Conservation (phyloP, 2,797 vertebrate genomes). For the Myioborus melanocephalus region DNA sequence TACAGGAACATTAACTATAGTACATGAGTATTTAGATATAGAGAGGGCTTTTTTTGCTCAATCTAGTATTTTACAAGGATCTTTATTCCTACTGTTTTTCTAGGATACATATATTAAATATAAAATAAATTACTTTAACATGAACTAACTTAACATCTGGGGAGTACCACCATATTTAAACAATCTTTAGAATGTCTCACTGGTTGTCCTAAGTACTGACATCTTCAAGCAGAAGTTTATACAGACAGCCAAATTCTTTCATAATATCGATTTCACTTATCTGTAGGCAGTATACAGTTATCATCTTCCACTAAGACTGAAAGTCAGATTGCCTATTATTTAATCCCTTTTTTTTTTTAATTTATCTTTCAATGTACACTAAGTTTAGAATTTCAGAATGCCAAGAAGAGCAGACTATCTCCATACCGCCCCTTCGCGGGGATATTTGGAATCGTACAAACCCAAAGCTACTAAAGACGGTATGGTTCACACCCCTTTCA, state of each 20-base stretch:
- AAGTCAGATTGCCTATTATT: background rate
- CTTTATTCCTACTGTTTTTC: background rate
- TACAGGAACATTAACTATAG: background rate
- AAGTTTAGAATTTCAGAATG: background rate
- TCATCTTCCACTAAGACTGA: background rate
- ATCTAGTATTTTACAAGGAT: background rate
- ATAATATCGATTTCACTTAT: background rate
- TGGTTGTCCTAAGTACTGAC: background rate
- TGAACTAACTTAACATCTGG: background rate
- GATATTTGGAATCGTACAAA: background rate
- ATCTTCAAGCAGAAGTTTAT: background rate
- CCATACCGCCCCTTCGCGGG: slow-evolving; percentile 54
- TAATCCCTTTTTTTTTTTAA: background rate
- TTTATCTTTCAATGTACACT: background rate
- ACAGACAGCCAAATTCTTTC: background rate
- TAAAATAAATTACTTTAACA: background rate
- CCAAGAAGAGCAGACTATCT: background rate
- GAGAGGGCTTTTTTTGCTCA: background rate
- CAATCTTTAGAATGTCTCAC: background rate
- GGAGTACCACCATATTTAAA: background rate
- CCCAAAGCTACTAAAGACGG: background rate
- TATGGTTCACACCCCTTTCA: background rate
- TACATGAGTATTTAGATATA: background rate
- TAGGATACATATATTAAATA: background rate
- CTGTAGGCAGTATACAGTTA: background rate